These are phyloP conservation scores for Pseudopipra pipra DNA, from an alignment of 2,113 vertebrate species.

Conservation along the genomic window DNA sequence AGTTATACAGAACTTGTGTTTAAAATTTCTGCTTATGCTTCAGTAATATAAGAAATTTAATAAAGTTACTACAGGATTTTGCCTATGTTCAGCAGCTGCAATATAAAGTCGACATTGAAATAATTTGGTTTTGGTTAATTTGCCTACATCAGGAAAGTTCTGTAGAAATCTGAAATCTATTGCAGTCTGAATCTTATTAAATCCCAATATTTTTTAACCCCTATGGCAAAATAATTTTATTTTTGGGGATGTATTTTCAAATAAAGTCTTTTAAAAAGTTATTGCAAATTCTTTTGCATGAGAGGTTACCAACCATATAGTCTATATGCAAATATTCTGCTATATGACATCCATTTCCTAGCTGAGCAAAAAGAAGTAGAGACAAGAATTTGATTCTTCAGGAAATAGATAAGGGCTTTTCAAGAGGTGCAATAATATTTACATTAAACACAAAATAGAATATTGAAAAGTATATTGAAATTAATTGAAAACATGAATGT, in stretches of 20 bases:
- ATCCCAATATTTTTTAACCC: background rate
- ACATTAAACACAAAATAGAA: background rate
- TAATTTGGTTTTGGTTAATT: background rate
- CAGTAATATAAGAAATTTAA: background rate
- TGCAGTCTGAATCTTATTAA: background rate
- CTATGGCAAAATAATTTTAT: background rate
- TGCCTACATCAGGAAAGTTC: background rate
- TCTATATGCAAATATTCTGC: background rate
- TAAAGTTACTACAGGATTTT: background rate
- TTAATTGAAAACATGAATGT: background rate
- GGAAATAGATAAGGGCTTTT: background rate
- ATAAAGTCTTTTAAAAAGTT: rapidly evolving
- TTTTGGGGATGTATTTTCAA: background rate
- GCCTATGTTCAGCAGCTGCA: background rate
- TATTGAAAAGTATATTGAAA: background rate
- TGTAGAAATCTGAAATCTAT: background rate
- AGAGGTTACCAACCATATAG: background rate
- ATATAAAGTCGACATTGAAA: background rate
- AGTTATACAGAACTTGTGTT: background rate
- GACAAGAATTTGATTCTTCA: background rate
- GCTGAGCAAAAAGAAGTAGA: background rate
- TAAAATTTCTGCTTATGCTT: background rate
- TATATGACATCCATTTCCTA: background rate
- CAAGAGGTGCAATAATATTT: background rate
- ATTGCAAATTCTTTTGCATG: background rate